These are phyloP conservation scores for Nephotettix cincticeps DNA, from an alignment of 1,140 invertebrate genomes.

Conservation along the genomic window DNA sequence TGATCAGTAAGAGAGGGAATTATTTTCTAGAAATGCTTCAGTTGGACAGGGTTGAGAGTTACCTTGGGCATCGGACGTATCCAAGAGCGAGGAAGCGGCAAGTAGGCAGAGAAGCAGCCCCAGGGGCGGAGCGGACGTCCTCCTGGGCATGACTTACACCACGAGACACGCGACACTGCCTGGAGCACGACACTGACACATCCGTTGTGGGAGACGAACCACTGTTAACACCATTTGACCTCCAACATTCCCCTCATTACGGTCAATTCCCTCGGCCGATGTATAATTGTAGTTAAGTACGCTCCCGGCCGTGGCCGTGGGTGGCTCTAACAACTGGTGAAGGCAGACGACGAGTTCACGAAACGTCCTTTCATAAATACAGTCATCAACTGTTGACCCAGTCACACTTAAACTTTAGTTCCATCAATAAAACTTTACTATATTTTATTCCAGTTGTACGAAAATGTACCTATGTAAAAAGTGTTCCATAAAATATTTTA, in stretches of 20 bases:
- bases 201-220: background rate
- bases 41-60: no score
- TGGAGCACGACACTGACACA: background rate
- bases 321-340: background rate
- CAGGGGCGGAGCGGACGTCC: background rate
- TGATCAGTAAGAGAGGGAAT: no score
- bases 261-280: background rate
- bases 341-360: no score
- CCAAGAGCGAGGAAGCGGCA: background rate
- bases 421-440: no score
- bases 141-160: background rate
- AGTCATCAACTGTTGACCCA: no score
- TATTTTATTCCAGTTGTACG: no score
- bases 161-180: background rate
- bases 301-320: background rate
- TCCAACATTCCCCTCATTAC: background rate
- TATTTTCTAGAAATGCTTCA: no score
- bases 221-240: conserved; percentile 1
- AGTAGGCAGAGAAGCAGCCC: background rate
- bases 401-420: no score
- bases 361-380: no score
- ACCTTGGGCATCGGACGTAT: background rate
- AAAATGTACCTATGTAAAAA: no score
- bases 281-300: conserved; percentile 6
- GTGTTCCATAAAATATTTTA: no score